Percentiles rank a stretch among this genome's conserved stretches.
phyloP scores from a whole-genome alignment of 2,113 vertebrate genomes.

The Cisticola juncidis region DNA sequence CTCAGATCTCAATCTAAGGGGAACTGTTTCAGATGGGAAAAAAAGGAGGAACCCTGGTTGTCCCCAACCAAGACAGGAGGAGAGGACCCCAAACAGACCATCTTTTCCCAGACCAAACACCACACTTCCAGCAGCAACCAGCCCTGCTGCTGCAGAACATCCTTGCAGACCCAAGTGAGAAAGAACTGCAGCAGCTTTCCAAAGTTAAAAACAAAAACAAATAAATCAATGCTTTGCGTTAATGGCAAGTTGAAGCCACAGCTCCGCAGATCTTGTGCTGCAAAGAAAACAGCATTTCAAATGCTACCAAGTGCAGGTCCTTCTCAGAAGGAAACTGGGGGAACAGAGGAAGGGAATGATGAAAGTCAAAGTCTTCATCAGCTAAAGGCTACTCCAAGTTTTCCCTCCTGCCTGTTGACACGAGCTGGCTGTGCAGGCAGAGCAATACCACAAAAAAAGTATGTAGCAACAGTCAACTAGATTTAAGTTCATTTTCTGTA shows the following conservation, averaged over 20 bases:
- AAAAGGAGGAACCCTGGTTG: neutral
- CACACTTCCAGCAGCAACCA: neutral
- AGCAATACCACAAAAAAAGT: constrained; percentile 71
- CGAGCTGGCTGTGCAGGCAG: constrained; percentile 16
- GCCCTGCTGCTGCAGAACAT: neutral
- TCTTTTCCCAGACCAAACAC: neutral
- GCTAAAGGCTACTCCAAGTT: neutral
- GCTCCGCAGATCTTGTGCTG: neutral
- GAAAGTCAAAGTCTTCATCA: neutral
- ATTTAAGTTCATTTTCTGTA: constrained; percentile 81
- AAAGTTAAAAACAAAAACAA: neutral
- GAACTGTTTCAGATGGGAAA: neutral
- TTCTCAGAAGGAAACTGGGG: neutral
- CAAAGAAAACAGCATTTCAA: neutral
- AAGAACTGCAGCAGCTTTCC: neutral
- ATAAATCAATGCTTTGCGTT: neutral
- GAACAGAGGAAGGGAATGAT: neutral
- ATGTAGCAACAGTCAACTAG: constrained; percentile 72
- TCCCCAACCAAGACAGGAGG: neutral
- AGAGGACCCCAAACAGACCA: fast-evolving
- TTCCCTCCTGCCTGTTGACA: neutral
- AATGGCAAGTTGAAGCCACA: neutral
- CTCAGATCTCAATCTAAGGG: neutral
- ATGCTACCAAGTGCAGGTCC: neutral
- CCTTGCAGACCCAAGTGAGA: neutral